Base-by-base conservation (phyloP, 2,888 invertebrate species). In the Trissolcus japonicus region DNA sequence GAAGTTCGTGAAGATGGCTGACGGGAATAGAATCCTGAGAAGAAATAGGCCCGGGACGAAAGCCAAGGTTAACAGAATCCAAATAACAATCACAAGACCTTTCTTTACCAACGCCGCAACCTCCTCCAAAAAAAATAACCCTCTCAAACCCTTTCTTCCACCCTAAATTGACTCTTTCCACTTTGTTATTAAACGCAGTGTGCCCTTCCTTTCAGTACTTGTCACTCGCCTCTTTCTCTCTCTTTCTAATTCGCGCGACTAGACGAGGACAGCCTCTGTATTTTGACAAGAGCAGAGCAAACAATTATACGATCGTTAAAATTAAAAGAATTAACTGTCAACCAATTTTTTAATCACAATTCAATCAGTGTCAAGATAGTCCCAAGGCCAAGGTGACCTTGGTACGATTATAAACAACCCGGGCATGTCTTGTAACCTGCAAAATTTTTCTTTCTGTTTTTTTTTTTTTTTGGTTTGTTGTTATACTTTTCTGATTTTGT, bases 1-100 rank as follows among this genome's bases (percentile, higher is more conserved):
- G 68, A 67, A 55, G 57, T 43, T 66, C 25, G 94, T 94, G 93
- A 94, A 93, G 92, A 96, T 96, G 96, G 94, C 95, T 88, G 96
- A 96, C 90, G 93, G 94, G 84, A 92, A 94, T 84, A 93, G 94
- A 89, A 93, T 95, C 91, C 91, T 95, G 85, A 92, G 96, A 90
- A 93, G 96, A 91, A 97, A 97, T 91, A 93, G 96, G 86, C 96
- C 96, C 82, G 97, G 97, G 86, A 96, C 96, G 50, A 96, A 95
- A 91, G 94, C 95, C 83, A 94, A 95, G 92, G 97, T 96, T 90
- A 86, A 84, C 84, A 82, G 75, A 73, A 1, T 1, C 11, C 35
- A 35, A 35, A 35, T 35, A 9, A 9, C 35, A 1, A 35, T 35
- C 11, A 7, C 35, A 35, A 11, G 0, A 7, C 9, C 35, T 6